Base-by-base conservation (phyloP, 1,140 invertebrate species). In the Gryllus bimaculatus region DNA sequence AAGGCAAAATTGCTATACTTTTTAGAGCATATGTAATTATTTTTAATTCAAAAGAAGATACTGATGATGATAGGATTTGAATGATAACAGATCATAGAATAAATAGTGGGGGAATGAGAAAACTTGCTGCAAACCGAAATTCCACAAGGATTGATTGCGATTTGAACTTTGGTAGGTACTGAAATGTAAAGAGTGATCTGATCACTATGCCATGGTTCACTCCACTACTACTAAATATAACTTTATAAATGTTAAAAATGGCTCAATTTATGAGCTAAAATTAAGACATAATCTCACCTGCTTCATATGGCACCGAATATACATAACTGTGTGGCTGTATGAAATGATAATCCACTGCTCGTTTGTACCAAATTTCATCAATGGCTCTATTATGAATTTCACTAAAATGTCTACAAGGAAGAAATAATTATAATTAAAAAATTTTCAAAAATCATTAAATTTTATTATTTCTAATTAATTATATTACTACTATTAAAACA, bases 351-450 rank as follows among this genome's bases (percentile, higher is more conserved):
- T 98, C 96, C 0, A 98, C 95, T 0, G 96, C 96, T 76, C 96
- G 88, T 81, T 92, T 92, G 85, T 99, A 99, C 94, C 96, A 98
- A 8, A 95, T 89, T 85, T 98, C 96, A 84, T 98, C 95, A 74
- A 95, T 96, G 1, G 96, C 93, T 77, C 90, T 87, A 8, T 91
- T 93, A 85, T 94, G 91, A 74, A 89, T 85, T 75, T 87, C 83
- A 78, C 87, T 85, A 82, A 90, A 90, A 79, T 86, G 85, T 66
- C 89, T 90, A 82, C 18, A 85, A 48, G 7, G 10, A 66, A 10
- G 18, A 13, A 66, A 66, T 66, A 66, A 3, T 18, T 18, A 15
- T 73, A 73, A 73, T 20, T 18, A 73, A 18, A 20, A 18, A 20
- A 6, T 20, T 2, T 15, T 73, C 73, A 18, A 73, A 73, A 73